phyloP scores from a whole-genome alignment of 1,140 invertebrate genomes.

The Cydia strobilella region DNA sequence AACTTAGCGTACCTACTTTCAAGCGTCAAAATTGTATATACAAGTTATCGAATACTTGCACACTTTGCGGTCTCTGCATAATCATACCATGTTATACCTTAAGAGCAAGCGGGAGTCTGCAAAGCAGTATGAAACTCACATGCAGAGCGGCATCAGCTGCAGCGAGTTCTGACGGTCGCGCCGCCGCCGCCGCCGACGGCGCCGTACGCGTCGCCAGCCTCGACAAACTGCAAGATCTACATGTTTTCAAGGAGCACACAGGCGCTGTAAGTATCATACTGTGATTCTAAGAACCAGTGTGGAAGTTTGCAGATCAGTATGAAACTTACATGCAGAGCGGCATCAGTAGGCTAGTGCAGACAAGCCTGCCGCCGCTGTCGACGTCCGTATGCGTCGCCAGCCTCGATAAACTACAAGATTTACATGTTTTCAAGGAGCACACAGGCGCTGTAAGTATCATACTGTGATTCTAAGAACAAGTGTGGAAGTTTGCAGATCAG shows the following conservation, averaged over 20 bases:
- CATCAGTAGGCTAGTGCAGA: slow-evolving; percentile 87
- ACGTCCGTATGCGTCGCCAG: slow-evolving; percentile 96
- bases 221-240: slow-evolving; percentile 88
- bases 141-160: slow-evolving; percentile 94
- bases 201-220: slow-evolving; percentile 95
- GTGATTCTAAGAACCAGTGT: neutral
- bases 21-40: no score
- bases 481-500: no score
- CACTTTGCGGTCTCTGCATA: neutral
- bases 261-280: slow-evolving; percentile 52
- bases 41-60: no score
- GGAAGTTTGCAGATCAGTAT: no score
- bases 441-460: slow-evolving; percentile 53
- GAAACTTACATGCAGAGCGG: no score
- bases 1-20: no score
- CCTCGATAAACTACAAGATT: slow-evolving; percentile 87
- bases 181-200: slow-evolving; percentile 95
- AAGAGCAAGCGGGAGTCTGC: slow-evolving; percentile 92
- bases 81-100: slow-evolving; percentile 35
- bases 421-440: slow-evolving; percentile 96
- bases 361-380: slow-evolving; percentile 86
- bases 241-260: slow-evolving; percentile 94
- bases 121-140: slow-evolving; percentile 92
- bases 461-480: slow-evolving; percentile 35
- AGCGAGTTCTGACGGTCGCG: slow-evolving; percentile 92